A percentile compares a stretch with the other conserved stretches of the same genome.
These are phyloP conservation scores for Erebia epiphron DNA, from an alignment of 2,888 invertebrate genomes.

Conservation along the genomic window DNA sequence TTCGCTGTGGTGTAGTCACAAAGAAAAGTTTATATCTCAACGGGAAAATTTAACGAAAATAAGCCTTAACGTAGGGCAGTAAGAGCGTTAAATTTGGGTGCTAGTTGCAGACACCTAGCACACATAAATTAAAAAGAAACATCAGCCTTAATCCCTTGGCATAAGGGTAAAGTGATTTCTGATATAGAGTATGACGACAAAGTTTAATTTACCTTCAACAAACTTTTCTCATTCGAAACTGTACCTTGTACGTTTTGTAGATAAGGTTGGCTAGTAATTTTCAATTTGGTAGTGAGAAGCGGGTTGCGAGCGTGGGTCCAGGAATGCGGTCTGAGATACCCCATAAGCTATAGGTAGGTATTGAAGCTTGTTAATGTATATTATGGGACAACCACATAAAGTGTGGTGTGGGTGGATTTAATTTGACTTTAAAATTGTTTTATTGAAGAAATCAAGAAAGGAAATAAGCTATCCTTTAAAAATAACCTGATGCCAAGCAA, in stretches of 20 bases:
- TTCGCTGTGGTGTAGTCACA: slow-evolving; percentile 47
- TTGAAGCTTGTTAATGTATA: slow-evolving; percentile 62
- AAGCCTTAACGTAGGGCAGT: slow-evolving; percentile 18
- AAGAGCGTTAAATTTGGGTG: slow-evolving; percentile 19
- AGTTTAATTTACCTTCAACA: slow-evolving; percentile 30
- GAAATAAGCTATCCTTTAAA: no score
- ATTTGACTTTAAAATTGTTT: neutral
- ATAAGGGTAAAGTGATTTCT: slow-evolving; percentile 36
- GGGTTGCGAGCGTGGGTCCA: slow-evolving; percentile 57
- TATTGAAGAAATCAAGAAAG: no score
- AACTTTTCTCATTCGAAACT: slow-evolving; percentile 38
- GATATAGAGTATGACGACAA: slow-evolving; percentile 40
- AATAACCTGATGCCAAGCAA: no score
- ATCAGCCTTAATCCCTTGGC: slow-evolving; percentile 37
- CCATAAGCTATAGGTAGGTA: slow-evolving; percentile 69
- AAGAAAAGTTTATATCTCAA: slow-evolving; percentile 20
- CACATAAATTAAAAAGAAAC: slow-evolving; percentile 37
- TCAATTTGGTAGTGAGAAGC: slow-evolving; percentile 46
- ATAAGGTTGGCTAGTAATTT: slow-evolving; percentile 29
- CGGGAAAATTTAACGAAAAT: slow-evolving; percentile 21
- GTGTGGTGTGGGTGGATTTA: slow-evolving; percentile 37
- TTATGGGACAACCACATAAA: slow-evolving; percentile 51
- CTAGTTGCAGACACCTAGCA: slow-evolving; percentile 26
- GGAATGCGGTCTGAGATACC: slow-evolving; percentile 80
- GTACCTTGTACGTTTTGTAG: slow-evolving; percentile 39